Percentiles rank a stretch among this genome's conserved stretches.
These are phyloP conservation scores for Lates japonicus DNA, from an alignment of 2,797 vertebrate genomes.

Conservation along the genomic window DNA sequence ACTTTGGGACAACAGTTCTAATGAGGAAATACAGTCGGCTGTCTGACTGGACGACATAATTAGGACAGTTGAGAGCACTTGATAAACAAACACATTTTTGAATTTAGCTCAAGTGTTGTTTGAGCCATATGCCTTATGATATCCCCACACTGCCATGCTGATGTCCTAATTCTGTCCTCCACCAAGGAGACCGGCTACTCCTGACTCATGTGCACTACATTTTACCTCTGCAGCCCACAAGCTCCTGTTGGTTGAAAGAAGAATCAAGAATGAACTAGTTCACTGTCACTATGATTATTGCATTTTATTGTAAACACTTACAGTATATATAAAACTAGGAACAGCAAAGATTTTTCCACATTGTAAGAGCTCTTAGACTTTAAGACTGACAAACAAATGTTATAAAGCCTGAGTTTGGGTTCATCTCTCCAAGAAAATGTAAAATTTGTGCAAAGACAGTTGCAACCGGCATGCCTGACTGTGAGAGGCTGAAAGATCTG, in stretches of 20 bases:
- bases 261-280: not conserved
- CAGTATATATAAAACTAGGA: not conserved
- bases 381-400: not conserved
- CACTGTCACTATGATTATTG: not conserved
- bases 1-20: conserved; percentile 58
- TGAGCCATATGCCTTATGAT: conserved; percentile 50
- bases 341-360: not conserved
- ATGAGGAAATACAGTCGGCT: conserved; percentile 49
- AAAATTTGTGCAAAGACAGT: not conserved
- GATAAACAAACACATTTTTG: conserved; percentile 61
- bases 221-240: conserved; percentile 16
- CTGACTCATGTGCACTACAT: conserved; percentile 23
- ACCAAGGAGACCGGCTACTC: conserved; percentile 19
- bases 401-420: not conserved
- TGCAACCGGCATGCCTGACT: not conserved
- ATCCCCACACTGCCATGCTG: conserved; percentile 43
- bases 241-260: not conserved
- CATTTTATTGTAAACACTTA: not conserved
- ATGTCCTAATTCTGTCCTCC: conserved; percentile 65
- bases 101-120: conserved; percentile 61
- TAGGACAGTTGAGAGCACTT: conserved; percentile 52
- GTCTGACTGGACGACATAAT: conserved; percentile 67
- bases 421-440: not conserved
- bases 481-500: not conserved
- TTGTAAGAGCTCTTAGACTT: not conserved